phyloP scores from a whole-genome alignment of 2,113 vertebrate species.

The Silurus meridionalis region DNA sequence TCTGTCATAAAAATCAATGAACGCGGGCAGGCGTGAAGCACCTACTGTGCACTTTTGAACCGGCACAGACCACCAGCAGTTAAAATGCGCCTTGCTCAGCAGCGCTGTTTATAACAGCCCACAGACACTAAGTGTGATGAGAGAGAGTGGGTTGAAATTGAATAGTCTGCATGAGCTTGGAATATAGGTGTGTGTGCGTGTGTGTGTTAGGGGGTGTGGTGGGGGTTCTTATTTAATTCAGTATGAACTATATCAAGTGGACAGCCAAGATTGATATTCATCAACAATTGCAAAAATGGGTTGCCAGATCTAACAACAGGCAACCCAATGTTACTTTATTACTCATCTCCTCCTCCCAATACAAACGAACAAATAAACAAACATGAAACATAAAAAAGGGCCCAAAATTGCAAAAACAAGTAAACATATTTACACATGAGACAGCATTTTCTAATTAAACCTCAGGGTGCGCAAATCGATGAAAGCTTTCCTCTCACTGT shows the following conservation, averaged over 20 bases:
- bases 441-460: background rate
- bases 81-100: constrained; percentile 52
- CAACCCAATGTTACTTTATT: background rate
- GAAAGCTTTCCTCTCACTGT: background rate
- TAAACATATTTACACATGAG: background rate
- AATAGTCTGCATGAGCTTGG: constrained; percentile 17
- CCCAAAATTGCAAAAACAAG: background rate
- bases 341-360: background rate
- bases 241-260: background rate
- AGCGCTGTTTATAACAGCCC: constrained; percentile 35
- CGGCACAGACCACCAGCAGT: constrained; percentile 22
- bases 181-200: background rate
- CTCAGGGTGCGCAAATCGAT: background rate
- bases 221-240: background rate
- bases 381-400: background rate
- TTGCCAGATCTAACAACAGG: background rate
- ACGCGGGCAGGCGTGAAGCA: constrained; percentile 24
- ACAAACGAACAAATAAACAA: background rate
- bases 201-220: background rate
- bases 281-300: background rate
- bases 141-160: constrained; percentile 19
- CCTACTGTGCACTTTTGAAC: constrained; percentile 47
- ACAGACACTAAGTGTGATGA: constrained; percentile 25
- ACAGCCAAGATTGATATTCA: background rate
- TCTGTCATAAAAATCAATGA: constrained; percentile 54